Conservation (phyloP, 1,140 invertebrate species). For the Aphelenchoides fujianensis region DNA sequence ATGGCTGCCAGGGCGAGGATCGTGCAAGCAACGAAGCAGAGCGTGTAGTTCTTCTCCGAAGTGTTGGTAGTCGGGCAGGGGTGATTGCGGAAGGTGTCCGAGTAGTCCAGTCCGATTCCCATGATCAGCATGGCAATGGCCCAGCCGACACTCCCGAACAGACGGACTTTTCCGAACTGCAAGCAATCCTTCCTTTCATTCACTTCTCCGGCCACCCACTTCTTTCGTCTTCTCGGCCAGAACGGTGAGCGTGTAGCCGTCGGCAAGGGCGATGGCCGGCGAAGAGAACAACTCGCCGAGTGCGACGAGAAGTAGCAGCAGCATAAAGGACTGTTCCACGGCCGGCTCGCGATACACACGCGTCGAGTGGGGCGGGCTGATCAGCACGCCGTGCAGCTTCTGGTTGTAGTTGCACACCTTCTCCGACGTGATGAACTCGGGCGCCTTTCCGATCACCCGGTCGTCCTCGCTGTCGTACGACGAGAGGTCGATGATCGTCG, state of each 20-base stretch:
- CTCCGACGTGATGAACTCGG: constrained; percentile 60
- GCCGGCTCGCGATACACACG: constrained; percentile 83
- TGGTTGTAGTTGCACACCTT: constrained; percentile 73
- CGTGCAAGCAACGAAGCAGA: constrained; percentile 95
- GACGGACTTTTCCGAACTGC: constrained; percentile 90
- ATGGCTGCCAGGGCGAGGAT: constrained; percentile 91
- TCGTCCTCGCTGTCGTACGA: constrained; percentile 56
- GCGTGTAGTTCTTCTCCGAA: constrained; percentile 92
- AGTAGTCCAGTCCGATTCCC: constrained; percentile 94
- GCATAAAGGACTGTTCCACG: constrained; percentile 92
- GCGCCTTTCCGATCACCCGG: constrained; percentile 49
- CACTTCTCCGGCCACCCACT: constrained; percentile 4
- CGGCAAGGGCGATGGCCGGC: constrained; percentile 92
- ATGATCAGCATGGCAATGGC: constrained; percentile 97
- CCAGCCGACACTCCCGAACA: constrained; percentile 93
- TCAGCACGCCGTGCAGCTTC: constrained; percentile 74
- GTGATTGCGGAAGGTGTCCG: constrained; percentile 76
- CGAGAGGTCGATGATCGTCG: constrained; percentile 58
- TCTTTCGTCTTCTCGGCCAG: constrained; percentile 51
- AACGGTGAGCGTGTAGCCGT: constrained; percentile 70
- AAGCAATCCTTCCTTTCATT: constrained; percentile 64
- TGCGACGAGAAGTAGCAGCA: constrained; percentile 82
- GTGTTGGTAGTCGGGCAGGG: constrained; percentile 82
- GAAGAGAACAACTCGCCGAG: constrained; percentile 96
- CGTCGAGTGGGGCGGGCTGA: constrained; percentile 85